Percentiles rank a stretch among this genome's conserved stretches.
Conservation (phyloP, 64 coral and sea anemone species). For the Pachyseris speciosa region DNA sequence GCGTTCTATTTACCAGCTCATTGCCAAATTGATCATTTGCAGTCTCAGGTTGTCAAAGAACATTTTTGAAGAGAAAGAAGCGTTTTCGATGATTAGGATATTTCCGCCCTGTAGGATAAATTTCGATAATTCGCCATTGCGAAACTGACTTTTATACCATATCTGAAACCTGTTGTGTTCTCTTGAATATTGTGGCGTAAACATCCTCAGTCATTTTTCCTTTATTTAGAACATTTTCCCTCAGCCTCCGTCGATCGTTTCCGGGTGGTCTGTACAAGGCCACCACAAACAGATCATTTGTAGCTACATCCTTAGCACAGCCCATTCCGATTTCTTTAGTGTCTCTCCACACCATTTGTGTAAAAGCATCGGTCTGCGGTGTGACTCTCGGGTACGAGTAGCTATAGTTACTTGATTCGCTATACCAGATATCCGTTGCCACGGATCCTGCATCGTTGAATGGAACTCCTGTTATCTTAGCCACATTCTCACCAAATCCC, state of each 20-base stretch:
- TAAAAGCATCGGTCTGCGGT: conserved; percentile 88
- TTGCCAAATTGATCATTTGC: too few relatives aligned
- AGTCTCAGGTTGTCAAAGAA: too few relatives aligned
- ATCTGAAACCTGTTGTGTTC: conserved; percentile 48
- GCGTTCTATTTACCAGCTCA: too few relatives aligned
- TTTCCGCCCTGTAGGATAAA: too few relatives aligned
- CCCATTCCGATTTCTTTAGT: conserved; percentile 90
- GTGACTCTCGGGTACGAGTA: conserved; percentile 88
- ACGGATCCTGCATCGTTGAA: conserved; percentile 93
- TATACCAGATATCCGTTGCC: conserved; percentile 93
- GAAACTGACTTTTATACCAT: too few relatives aligned
- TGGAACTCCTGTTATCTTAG: conserved; percentile 79
- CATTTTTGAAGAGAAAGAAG: too few relatives aligned
- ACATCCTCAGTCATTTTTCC: conserved; percentile 82
- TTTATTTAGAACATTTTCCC: conserved; percentile 76
- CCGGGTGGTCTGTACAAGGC: conserved; percentile 88
- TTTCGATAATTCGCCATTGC: too few relatives aligned
- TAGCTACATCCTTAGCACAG: conserved; percentile 83
- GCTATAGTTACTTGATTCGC: conserved; percentile 88
- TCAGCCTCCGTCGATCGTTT: conserved; percentile 60
- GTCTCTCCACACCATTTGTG: conserved; percentile 86
- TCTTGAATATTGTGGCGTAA: conserved; percentile 99
- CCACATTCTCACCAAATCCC: conserved; percentile 94
- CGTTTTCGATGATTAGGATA: too few relatives aligned
- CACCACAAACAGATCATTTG: conserved; percentile 94